Base-by-base conservation (phyloP, 1,140 invertebrate species). In the Eciton burchellii region DNA sequence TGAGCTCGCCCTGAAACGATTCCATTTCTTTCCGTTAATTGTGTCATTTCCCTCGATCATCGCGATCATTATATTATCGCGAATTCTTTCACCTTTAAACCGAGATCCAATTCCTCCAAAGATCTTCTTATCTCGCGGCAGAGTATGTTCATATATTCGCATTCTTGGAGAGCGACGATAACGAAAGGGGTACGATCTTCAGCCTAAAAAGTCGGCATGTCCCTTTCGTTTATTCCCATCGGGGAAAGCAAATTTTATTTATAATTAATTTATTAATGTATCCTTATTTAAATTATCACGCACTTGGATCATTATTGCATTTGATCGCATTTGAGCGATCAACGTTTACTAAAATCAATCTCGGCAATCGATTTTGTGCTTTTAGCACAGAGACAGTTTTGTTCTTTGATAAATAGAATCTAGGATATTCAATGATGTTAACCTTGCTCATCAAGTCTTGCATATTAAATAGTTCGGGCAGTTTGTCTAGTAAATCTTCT, bases 151-250 rank as follows among this genome's bases (percentile, higher is more conserved):
- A 99, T 99, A 62, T 98, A 94, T 92, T 99, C 98, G 92, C 98
- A 99, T 94, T 99, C 98, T 94, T 99, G 98, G 85, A 99, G 96
- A 4, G 97, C 97, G 0, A 99, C 98, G 19, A 99, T 98, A 0
- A 98, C 96, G 89, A 96, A 99, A 0, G 98, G 98, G 1, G 97
- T 98, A 86, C 97, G 95, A 86, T 99, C 98, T 94, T 99, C 98
- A 1, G 97, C 83, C 92, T 93, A 62, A 14, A 54, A 19, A 72
- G 49, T 65, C 47, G 74, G 70, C 5, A 49, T 24, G 12, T 52
- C 16, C 29, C 5, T 47, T 19, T 76, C 45, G n/a, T 66, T 74
- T 29, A 29, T 56, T 9, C n/a, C 3, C 52, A 43, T 56, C 35
- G 35, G 24, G 21, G 29, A 26, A 35, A 65, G 14, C 49, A 0